These are phyloP conservation scores for Pseudachorutes palmiensis DNA, from an alignment of 1,140 invertebrate species.

Conservation along the genomic window DNA sequence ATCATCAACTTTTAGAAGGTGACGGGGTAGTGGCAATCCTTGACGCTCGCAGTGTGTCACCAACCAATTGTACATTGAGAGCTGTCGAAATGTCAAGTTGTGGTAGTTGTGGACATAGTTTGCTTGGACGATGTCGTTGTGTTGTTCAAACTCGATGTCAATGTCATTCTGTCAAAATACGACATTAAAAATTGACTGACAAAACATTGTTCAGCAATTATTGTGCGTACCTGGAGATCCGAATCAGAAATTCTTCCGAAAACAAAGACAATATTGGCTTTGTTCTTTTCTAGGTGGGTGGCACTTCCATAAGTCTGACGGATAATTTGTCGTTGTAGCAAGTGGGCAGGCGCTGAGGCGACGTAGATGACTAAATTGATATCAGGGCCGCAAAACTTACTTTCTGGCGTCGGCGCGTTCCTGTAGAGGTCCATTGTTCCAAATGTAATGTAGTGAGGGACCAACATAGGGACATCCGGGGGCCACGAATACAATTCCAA, in stretches of 20 bases:
- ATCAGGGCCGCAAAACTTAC: not conserved
- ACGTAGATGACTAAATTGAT: not conserved
- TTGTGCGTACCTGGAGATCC: not conserved
- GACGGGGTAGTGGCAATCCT: not conserved
- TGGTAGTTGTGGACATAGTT: not conserved
- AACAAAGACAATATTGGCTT: not conserved
- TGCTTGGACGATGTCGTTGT: constrained; percentile 4
- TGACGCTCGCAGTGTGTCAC: not conserved
- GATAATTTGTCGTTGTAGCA: not conserved
- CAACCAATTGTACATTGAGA: not conserved
- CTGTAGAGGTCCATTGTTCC: not conserved
- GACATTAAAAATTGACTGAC: not conserved
- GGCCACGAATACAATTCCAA: not conserved
- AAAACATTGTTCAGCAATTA: not conserved
- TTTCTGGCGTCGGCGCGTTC: not conserved
- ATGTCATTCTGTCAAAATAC: not conserved
- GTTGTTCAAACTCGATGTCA: not conserved
- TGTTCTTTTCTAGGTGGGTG: not conserved
- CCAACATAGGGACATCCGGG: not conserved
- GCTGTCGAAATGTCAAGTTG: not conserved
- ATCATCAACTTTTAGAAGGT: constrained; percentile 5
- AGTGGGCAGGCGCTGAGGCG: not conserved
- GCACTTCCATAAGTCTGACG: not conserved
- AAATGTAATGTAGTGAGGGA: not conserved
- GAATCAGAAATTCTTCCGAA: not conserved